Base-by-base conservation (phyloP, 2,113 vertebrate species). In the Dipodomys spectabilis region DNA sequence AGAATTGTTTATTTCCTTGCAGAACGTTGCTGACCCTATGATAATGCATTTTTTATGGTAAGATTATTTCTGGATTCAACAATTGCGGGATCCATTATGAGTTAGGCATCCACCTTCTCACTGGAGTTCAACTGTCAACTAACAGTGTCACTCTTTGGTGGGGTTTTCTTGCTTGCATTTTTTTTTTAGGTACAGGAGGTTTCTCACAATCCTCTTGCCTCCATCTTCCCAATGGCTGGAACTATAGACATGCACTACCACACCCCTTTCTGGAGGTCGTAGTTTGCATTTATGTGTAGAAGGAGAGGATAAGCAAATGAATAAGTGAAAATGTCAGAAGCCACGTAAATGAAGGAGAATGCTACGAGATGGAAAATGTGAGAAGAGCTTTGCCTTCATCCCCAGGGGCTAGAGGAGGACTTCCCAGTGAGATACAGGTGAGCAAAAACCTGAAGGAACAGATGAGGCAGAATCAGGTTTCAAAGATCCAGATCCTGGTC, bases 331-430 rank as follows among this genome's bases (percentile, higher is more conserved):
- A 32, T 49, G 15, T 57, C 62, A 78, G 28, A 13, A 27, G 6
- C 7, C 2, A 15, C 39, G 60, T 9, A 39, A 23, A 81, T 77
- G 86, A 86, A 79, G n/a, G 18, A 22, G 44, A 53, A 60, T 10
- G 3, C 2, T 73, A 11, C 3, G 18, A 2, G 0, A 0, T 4
- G 0, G 5, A 2, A 3, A 28, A 20, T 57, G 23, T 12, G 19
- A 27, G 5, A 4, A 28, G 18, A 62, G 10, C 71, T 12, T 1
- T 0, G 27, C 44, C 11, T 60, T 68, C n/a, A 12, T 32, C 10
- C 60, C 7, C 1, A 28, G 28, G 35, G 13, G 22, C 45, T n/a
- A 68, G 20, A 10, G 44, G 22, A 73, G 27, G 0, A 1, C 22
- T 79, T 5, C 7, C 25, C 32, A n/a, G 12, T 8, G 19, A 75